Evolutionary conservation across 2,113 vertebrate genomes (phyloP), one percentile per base, ranked within the genome.

Genomic region (Hippocampus mohnikei): DNA sequence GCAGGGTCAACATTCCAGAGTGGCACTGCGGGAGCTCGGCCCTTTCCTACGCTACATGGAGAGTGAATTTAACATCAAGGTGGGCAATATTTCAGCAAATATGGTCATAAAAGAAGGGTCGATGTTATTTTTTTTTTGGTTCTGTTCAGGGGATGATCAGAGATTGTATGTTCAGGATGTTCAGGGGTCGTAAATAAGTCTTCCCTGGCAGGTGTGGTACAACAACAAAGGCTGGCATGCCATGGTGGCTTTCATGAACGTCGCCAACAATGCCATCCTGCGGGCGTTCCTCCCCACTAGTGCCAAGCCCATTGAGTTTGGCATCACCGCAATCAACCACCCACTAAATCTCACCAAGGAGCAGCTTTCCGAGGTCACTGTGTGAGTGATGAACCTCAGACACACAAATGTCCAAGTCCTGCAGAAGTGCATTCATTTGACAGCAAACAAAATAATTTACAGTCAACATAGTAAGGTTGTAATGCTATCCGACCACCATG

Each of bases 161-260:
- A 6, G 23, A 27, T 27, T 27, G 27, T 27, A 2, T 27, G 27
- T 27, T 27, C 18, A 11, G 48, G 8, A 20, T 29, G 29, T 29
- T 29, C 29, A 29, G 33, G 8, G 23, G 20, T 58, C 55, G 41
- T 11, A 16, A 70, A 21, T 64, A 7, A 7, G 37, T 73, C 69
- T 46, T 5, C 50, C 44, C 69, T 82, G 37, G 78, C 80, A 99
- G 97, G 97, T 98, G 9, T 99, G 97, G 97, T 99, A 95, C 81
- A 99, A 97, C 81, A 99, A 99, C 88, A 99, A 99, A 90, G 97
- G 97, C 72, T 98, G 97, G 97, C 97, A 99, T 2, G 93, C 96
- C 76, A 88, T 97, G 92, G 96, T 96, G 75, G 92, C 93, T 79
- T 98, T 96, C 87, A 93, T 98, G 86, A 99, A 98, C 0, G 89